These are phyloP conservation scores for Sus cebifrons DNA, from an alignment of 2,797 vertebrate genomes.

Conservation along the genomic window DNA sequence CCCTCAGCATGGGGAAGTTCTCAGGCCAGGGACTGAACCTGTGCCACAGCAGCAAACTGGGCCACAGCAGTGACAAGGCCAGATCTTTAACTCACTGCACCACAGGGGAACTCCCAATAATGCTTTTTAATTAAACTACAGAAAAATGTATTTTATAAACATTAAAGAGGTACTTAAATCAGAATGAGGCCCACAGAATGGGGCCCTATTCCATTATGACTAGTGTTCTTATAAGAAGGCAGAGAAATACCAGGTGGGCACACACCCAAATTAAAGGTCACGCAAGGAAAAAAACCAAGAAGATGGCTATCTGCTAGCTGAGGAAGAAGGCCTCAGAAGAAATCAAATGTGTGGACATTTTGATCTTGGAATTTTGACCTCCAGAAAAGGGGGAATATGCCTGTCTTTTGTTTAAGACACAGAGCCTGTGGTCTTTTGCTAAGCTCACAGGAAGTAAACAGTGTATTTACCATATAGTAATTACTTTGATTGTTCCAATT, in stretches of 20 bases:
- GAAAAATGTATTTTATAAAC: neutral
- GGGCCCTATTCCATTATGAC: neutral
- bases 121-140: neutral
- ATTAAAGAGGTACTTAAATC: neutral
- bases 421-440: neutral
- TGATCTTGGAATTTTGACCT: neutral
- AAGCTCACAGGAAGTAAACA: fast-evolving
- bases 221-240: neutral
- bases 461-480: neutral
- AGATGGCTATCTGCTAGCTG: neutral
- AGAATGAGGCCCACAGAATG: neutral
- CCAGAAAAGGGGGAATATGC: too few relatives aligned
- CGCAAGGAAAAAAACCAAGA: neutral
- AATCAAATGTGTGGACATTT: too few relatives aligned
- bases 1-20: too few relatives aligned
- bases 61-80: too few relatives aligned
- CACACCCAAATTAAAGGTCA: neutral
- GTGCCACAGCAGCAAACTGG: too few relatives aligned
- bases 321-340: neutral
- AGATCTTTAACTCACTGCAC: too few relatives aligned
- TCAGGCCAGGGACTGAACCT: too few relatives aligned
- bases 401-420: neutral
- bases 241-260: neutral
- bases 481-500: neutral
- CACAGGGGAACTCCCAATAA: too few relatives aligned